These are phyloP conservation scores for Nothura maculosa DNA, from an alignment of 2,797 vertebrate species.

Conservation along the genomic window DNA sequence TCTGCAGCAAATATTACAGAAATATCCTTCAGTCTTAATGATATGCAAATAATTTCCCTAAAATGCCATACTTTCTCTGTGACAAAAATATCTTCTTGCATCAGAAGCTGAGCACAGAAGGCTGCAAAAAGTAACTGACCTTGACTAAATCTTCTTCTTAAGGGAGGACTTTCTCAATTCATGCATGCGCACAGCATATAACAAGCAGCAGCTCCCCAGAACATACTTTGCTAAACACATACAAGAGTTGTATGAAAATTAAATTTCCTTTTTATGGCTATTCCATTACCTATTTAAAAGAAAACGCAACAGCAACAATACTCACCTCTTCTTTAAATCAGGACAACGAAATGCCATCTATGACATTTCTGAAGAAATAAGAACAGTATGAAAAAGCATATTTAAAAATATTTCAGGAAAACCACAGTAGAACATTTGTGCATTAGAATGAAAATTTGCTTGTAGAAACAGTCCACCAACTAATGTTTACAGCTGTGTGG, in stretches of 20 bases:
- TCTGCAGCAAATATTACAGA: background rate
- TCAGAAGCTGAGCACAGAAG: background rate
- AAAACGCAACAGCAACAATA: slow-evolving; percentile 5
- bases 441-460: background rate
- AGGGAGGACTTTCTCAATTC: background rate
- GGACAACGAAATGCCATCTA: background rate
- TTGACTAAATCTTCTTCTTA: background rate
- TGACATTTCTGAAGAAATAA: background rate
- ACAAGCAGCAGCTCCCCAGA: background rate
- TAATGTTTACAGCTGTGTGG: background rate
- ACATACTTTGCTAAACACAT: background rate
- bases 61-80: background rate
- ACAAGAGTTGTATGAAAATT: background rate
- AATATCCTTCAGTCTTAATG: background rate
- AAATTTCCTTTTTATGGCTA: background rate
- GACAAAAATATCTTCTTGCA: background rate
- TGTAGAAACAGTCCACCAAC: background rate
- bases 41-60: background rate
- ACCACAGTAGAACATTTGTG: background rate
- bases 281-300: background rate
- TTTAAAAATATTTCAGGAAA: background rate
- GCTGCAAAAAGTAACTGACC: background rate
- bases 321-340: background rate
- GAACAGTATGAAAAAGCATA: background rate
- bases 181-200: background rate